phyloP scores from a whole-genome alignment of 1,140 invertebrate genomes.

The Tetragnatha versicolor region DNA sequence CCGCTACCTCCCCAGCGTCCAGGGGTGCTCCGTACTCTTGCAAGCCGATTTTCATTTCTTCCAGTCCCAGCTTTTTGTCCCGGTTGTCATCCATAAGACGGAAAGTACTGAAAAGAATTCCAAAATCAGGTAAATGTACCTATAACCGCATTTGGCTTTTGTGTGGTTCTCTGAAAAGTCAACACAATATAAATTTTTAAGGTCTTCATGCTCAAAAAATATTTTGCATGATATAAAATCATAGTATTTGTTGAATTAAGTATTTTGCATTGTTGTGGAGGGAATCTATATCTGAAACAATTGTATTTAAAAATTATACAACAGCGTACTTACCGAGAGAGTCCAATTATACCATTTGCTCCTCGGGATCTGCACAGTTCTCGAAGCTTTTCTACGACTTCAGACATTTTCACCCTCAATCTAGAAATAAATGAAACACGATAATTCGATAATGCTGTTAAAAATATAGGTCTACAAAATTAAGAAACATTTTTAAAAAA shows the following conservation, averaged over 20 bases:
- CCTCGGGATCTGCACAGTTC: constrained; percentile 83
- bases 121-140: neutral
- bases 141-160: neutral
- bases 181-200: too few relatives aligned
- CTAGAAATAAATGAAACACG: neutral
- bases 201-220: too few relatives aligned
- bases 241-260: neutral
- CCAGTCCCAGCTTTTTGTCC: constrained; percentile 79
- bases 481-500: too few relatives aligned
- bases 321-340: constrained; percentile 77
- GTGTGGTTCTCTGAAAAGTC: neutral
- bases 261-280: neutral
- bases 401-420: constrained; percentile 60
- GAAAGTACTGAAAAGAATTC: constrained; percentile 73
- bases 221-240: too few relatives aligned
- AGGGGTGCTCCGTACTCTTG: constrained; percentile 75
- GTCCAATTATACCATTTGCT: constrained; percentile 84
- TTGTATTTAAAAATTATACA: too few relatives aligned
- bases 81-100: constrained; percentile 91
- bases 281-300: too few relatives aligned
- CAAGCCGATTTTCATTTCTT: constrained; percentile 84
- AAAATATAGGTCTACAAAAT: too few relatives aligned
- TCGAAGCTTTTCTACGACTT: constrained; percentile 83
- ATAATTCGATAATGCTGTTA: too few relatives aligned
- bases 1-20: constrained; percentile 70